Base-by-base conservation (phyloP, 2,888 invertebrate species). In the Bruchidius siliquastri region DNA sequence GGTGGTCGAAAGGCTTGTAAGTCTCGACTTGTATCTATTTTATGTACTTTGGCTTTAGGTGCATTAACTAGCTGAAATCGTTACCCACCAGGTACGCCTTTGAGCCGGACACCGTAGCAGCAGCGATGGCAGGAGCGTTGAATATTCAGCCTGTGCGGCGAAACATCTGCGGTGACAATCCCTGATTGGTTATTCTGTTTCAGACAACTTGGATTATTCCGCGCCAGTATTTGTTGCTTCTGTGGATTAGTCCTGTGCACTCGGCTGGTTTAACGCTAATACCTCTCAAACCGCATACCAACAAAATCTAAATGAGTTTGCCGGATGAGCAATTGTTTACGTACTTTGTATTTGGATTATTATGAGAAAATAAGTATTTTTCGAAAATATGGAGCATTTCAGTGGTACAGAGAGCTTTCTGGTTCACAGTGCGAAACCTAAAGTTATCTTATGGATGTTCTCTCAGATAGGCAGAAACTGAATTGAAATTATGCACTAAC, bases 161-260 rank as follows among this genome's bases (percentile, higher is more conserved):
- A 83, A 49, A 81, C 84, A 84, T 82, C 83, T 84, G 84, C 81
- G 83, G 82, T 82, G 82, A 84, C 84, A 84, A 82, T 79, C 20
- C 81, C 82, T 79, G 82, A 83, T 83, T 83, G 83, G 83, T 83
- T 82, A 83, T 83, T 84, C 83, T 79, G 83, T 83, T 83, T 81
- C 82, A 82, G 81, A 79, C 79, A 80, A 79, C 79, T 80, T 77
- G 82, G 81, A 83, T 83, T 83, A 84, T 83, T 82, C 80, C 68
- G 71, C 75, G 77, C 78, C 76, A 75, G 78, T 79, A 78, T 80
- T 80, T 78, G 78, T 78, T 78, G 75, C 77, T 79, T 75, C 75
- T 77, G 75, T 68, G 78, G 80, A 78, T 80, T 79, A 79, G 74
- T 78, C 76, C 74, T 71, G 73, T 49, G 49, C 49, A 49, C 6